phyloP scores from a whole-genome alignment of 2,113 vertebrate genomes.

The Gnathonemus echidnorhynchus region DNA sequence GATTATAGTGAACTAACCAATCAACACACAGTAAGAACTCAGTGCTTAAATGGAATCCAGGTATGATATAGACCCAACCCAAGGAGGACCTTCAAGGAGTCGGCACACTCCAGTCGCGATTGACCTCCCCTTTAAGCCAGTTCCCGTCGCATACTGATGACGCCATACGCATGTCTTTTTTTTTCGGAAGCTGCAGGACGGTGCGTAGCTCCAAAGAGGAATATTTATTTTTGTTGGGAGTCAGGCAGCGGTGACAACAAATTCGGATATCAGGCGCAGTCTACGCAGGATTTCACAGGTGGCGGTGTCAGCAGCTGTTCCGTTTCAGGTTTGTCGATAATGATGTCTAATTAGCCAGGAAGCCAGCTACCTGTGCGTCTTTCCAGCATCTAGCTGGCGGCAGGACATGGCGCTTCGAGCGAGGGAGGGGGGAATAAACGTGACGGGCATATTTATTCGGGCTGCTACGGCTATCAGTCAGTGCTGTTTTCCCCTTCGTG shows the following conservation, averaged over 20 bases:
- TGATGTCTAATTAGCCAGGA: background rate
- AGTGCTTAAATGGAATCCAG: background rate
- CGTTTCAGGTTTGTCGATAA: background rate
- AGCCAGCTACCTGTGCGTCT: background rate
- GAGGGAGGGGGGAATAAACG: background rate
- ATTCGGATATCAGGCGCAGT: background rate
- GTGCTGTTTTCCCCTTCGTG: background rate
- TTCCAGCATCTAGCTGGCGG: background rate
- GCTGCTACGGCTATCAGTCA: background rate
- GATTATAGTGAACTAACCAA: background rate
- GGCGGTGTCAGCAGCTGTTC: background rate
- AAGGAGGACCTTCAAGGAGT: background rate
- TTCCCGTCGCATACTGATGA: slow-evolving; percentile 33
- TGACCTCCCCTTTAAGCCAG: background rate
- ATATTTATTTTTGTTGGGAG: background rate
- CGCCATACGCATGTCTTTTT: slow-evolving; percentile 25
- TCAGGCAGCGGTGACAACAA: background rate
- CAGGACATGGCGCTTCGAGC: background rate
- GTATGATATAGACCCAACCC: background rate
- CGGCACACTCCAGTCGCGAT: background rate
- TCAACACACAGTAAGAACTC: background rate
- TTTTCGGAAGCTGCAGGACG: slow-evolving; percentile 22
- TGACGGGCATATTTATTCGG: background rate
- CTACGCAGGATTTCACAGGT: background rate
- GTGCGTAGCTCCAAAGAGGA: background rate